A percentile compares a stretch with the other conserved stretches of the same genome.
These are phyloP conservation scores for Cataglyphis hispanica DNA, from an alignment of 1,140 invertebrate species.

Conservation along the genomic window DNA sequence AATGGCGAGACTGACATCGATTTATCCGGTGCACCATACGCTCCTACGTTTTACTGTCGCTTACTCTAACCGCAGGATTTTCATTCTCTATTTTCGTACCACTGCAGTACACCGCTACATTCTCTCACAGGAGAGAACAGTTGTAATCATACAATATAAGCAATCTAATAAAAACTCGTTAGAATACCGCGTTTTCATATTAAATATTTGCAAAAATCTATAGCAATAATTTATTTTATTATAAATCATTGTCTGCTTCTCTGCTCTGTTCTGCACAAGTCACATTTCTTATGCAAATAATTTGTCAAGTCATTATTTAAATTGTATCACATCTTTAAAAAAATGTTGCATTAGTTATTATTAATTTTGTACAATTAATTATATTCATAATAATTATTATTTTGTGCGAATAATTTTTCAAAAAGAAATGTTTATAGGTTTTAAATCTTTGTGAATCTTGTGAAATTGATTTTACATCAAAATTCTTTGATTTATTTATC, in stretches of 20 bases:
- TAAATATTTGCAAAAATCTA: not conserved
- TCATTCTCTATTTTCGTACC: constrained; percentile 79
- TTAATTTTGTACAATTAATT: too few species aligned
- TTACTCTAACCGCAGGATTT: constrained; percentile 72
- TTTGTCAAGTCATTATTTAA: too few species aligned
- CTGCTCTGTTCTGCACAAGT: too few species aligned
- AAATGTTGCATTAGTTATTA: too few species aligned
- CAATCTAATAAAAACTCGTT: constrained; percentile 41
- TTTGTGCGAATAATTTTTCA: too few species aligned
- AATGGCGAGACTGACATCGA: constrained; percentile 53
- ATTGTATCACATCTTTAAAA: too few species aligned
- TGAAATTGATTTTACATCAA: not conserved
- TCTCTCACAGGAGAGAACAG: constrained; percentile 31
- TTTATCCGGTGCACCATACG: constrained; percentile 53
- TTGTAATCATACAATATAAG: constrained; percentile 37
- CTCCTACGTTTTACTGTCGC: constrained; percentile 72
- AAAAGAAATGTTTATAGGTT: too few species aligned
- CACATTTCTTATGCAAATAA: too few species aligned
- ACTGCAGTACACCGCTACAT: constrained; percentile 52
- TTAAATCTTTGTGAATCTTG: not conserved
- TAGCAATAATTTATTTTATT: not conserved
- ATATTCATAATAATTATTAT: too few species aligned
- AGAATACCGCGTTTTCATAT: not conserved
- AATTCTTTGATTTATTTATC: not conserved
- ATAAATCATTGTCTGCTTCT: not conserved